Evolutionary conservation across 2,797 vertebrate genomes (phyloP), one percentile per base, ranked within the genome.

Genomic region (Coccyzus lansbergi): DNA sequence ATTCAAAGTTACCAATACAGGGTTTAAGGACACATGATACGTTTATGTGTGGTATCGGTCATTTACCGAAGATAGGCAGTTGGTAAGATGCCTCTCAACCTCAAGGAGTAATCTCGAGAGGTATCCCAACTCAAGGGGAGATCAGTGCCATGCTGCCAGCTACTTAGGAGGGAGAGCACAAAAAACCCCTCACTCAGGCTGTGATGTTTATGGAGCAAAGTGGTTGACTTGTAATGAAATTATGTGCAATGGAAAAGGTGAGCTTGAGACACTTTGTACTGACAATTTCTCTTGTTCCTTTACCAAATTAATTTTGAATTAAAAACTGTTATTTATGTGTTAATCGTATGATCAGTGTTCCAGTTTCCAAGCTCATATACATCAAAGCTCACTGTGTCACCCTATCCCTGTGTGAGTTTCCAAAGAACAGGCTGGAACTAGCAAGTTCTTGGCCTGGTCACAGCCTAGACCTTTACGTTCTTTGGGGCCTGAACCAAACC

Each of bases 21-120:
- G 51, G 58, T 21, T 63, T 83, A 72, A 58, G 48, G 68, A 22
- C 13, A 8, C 68, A 25, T 74, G 17, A 17, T 51, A 68, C 11
- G 6, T 18, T 58, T 49, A 38, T 24, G 53, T 22, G 12, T 0
- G 1, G 8, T 36, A 22, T 29, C 0, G 1, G 7, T 80, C 21
- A 28, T 19, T 69, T 69, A 46, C 13, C 13, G n/a, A 69, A 84
- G 62, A 74, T 69, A 18, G 64, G 20, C 20, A 38, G 38, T 13
- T 53, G 22, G 12, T 60, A 44, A 71, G 53, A 46, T 26, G 9
- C 60, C 21, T 62, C 29, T 88, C 38, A 40, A 1, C 22, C 51
- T 58, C 0, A 0, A 49, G 53, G 42, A 56, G 55, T 83, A 67
- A 36, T 31, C 18, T 67, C 34, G 17, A 62, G 42, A 55, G 36